Conservation (phyloP, 2,797 vertebrate genomes). For the Emys orbicularis region DNA sequence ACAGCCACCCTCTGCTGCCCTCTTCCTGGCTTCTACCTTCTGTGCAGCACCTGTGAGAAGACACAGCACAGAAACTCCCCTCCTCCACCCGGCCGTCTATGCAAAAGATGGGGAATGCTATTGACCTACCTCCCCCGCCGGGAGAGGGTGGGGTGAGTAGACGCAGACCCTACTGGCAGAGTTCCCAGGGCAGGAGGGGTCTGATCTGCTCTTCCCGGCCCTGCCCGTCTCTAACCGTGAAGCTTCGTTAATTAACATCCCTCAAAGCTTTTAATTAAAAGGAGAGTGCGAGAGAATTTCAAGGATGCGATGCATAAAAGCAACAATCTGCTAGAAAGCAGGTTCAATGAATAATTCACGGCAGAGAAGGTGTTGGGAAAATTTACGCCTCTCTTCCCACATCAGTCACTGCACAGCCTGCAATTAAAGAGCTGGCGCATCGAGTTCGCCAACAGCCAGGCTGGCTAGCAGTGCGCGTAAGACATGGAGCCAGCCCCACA, state of each 20-base stretch:
- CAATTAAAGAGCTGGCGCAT: not conserved
- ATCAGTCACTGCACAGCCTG: not conserved
- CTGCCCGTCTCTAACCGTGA: not conserved
- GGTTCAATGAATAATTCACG: not conserved
- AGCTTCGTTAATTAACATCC: not conserved
- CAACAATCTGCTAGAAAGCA: not conserved
- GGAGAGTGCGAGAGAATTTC: not conserved
- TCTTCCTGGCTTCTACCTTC: too few relatives aligned
- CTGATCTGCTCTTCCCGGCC: not conserved
- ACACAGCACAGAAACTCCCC: not conserved
- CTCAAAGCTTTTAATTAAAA: not conserved
- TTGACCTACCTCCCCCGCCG: not conserved
- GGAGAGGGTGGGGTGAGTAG: not conserved
- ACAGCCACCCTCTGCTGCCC: not conserved
- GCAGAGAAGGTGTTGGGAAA: not conserved
- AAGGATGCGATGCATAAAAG: not conserved
- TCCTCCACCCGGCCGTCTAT: fast-evolving
- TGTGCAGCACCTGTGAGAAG: not conserved
- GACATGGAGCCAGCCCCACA: not conserved
- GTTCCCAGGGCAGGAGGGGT: not conserved
- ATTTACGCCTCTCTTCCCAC: not conserved
- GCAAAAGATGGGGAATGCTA: not conserved
- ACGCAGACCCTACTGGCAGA: not conserved
- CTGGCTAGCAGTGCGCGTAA: not conserved
- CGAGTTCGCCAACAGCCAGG: not conserved